Base-by-base conservation (phyloP, 92 coral and sea anemone species). In the Virgularia gustaviana region DNA sequence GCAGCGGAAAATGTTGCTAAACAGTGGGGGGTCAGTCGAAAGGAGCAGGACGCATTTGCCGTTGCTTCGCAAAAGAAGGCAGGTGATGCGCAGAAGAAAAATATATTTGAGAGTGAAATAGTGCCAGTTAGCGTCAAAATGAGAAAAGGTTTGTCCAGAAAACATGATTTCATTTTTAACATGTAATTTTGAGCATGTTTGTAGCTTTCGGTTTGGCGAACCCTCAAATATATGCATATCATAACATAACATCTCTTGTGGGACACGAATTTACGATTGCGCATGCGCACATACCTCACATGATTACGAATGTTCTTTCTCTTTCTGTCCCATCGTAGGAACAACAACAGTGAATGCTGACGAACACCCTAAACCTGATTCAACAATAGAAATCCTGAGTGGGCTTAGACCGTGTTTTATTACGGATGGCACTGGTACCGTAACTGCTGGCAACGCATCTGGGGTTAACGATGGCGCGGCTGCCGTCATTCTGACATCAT, bases 391-490 rank as follows among this genome's bases (percentile, higher is more conserved):
- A 39, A 87, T 83, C 18, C 86, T 92, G 36, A 70, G 88, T 13
- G 80, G 81, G 23, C 96, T 92, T 43, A 92, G 89, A 65, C 96
- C 98, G 38, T 86, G 92, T 73, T 92, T 92, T 51, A 68, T 92
- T 12, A 87, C 76, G 37, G 98, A 92, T 74, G 96, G 98, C 18
- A 86, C 83, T 20, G 96, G 98, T 3, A 83, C 98, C 7, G 96
- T 92, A 13, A 88, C 98, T 34, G 96, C 98, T 10, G 98, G 92
- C 0, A 92, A 89, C 80, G 91, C 98, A 3, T 92, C 98, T 53
- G 97, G 98, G 18, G 70, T 92, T 57, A 92, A 92, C 37, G 98
- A 92, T 42, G 98, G 98, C 49, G 95, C 98, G 52, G 96, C 98
- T 2, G 98, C 78, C 20, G 92, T 92, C 16, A 79, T 92, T 53